Conservation (phyloP, 1,140 invertebrate species). For the Drosophila nasuta region DNA sequence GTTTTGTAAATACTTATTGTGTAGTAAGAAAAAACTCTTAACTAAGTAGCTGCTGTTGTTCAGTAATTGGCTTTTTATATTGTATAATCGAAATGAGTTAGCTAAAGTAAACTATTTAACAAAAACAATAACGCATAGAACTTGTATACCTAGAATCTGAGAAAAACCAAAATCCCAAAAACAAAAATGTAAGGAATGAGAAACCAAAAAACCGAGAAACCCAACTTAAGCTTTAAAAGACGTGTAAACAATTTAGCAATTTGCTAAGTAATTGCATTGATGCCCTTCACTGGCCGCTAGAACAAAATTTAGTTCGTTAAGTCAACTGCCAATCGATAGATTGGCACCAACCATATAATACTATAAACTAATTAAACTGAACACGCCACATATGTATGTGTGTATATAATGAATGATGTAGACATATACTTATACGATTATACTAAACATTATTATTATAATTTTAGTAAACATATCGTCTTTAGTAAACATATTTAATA, state of each 20-base stretch:
- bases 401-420: conserved; percentile 40
- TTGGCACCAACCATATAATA: conserved; percentile 35
- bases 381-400: conserved; percentile 39
- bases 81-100: conserved; percentile 56
- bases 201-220: conserved; percentile 1
- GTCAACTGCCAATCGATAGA: conserved; percentile 8
- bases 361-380: conserved; percentile 24
- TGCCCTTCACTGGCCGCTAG: conserved; percentile 82
- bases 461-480: conserved; percentile 77
- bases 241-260: conserved; percentile 38
- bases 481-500: conserved; percentile 50
- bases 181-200: background rate
- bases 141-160: conserved; percentile 36
- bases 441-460: conserved; percentile 38
- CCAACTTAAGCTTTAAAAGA: conserved; percentile 70
- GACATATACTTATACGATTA: conserved; percentile 41
- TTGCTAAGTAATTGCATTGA: conserved; percentile 46
- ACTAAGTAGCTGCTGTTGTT: conserved; percentile 70
- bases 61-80: conserved; percentile 80
- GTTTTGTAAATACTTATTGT: conserved; percentile 41
- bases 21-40: conserved; percentile 58
- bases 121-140: conserved; percentile 48
- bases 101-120: conserved; percentile 54
- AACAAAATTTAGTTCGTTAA: conserved; percentile 63
- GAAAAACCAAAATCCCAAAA: conserved; percentile 3